Conservation (phyloP, 2,888 invertebrate genomes). For the Steinernema carpocapsae region DNA sequence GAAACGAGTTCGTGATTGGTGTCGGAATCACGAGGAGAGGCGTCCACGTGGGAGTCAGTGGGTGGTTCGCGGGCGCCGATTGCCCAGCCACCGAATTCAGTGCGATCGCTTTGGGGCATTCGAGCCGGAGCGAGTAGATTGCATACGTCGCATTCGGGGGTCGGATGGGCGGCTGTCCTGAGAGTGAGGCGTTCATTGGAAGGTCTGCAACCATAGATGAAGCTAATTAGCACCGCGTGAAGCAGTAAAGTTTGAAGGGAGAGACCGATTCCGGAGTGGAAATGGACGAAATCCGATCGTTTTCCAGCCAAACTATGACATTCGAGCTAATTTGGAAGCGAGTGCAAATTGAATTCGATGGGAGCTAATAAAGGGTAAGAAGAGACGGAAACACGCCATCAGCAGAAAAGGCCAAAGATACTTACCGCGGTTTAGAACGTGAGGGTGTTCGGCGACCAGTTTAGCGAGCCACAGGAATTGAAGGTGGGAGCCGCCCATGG, state of each 20-base stretch:
- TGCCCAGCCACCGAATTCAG: background rate
- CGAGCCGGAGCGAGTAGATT: slow-evolving; percentile 37
- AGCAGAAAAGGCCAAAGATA: slow-evolving; percentile 8
- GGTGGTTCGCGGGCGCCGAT: background rate
- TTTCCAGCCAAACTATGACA: background rate
- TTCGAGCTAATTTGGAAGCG: slow-evolving; percentile 15
- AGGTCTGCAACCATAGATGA: slow-evolving; percentile 39
- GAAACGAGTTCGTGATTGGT: slow-evolving; percentile 42
- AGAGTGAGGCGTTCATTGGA: slow-evolving; percentile 42
- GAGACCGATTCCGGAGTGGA: background rate
- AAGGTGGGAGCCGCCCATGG: slow-evolving; percentile 34
- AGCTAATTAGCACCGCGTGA: slow-evolving; percentile 6
- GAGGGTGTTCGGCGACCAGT: slow-evolving; percentile 40
- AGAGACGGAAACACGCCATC: background rate
- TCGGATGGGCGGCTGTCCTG: slow-evolving; percentile 34
- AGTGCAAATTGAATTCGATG: background rate
- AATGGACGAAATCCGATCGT: slow-evolving; percentile 31
- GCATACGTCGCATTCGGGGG: slow-evolving; percentile 13
- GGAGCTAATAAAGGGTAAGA: background rate
- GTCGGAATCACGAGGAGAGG: slow-evolving; percentile 52
- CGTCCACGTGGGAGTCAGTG: slow-evolving; percentile 42
- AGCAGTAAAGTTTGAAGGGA: background rate
- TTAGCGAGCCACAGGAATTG: slow-evolving; percentile 37
- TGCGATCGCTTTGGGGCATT: background rate
- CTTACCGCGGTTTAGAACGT: slow-evolving; percentile 19